Conservation (phyloP, 1,140 invertebrate species). For the Potamilus streckersoni region DNA sequence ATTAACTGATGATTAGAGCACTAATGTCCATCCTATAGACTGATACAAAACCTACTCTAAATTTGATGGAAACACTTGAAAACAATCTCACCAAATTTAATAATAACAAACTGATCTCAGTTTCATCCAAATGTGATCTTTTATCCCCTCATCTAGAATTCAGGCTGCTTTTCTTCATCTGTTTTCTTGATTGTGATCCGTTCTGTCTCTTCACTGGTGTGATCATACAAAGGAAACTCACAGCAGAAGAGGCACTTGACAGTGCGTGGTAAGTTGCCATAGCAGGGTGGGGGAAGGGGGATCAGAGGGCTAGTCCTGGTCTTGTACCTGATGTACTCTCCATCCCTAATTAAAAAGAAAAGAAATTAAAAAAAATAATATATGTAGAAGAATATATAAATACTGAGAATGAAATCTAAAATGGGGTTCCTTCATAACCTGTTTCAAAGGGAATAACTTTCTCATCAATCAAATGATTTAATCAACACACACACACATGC, state of each 20-base stretch:
- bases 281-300: constrained; percentile 85
- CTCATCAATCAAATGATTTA: background rate
- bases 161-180: no score
- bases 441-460: background rate
- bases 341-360: constrained; percentile 73
- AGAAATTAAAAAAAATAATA: background rate
- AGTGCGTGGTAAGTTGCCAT: constrained; percentile 83
- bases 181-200: constrained; percentile 28
- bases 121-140: no score
- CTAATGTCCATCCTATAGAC: no score
- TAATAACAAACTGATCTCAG: no score
- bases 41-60: no score
- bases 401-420: background rate
- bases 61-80: no score
- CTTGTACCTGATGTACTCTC: constrained; percentile 88
- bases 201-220: constrained; percentile 46
- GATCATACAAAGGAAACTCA: constrained; percentile 84
- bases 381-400: background rate
- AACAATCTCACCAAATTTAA: no score
- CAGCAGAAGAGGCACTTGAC: constrained; percentile 87
- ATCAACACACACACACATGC: background rate
- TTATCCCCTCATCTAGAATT: no score
- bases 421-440: background rate
- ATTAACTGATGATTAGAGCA: no score
- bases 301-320: constrained; percentile 87